Conservation (phyloP, 2,113 vertebrate genomes). For the Pantherophis guttatus region DNA sequence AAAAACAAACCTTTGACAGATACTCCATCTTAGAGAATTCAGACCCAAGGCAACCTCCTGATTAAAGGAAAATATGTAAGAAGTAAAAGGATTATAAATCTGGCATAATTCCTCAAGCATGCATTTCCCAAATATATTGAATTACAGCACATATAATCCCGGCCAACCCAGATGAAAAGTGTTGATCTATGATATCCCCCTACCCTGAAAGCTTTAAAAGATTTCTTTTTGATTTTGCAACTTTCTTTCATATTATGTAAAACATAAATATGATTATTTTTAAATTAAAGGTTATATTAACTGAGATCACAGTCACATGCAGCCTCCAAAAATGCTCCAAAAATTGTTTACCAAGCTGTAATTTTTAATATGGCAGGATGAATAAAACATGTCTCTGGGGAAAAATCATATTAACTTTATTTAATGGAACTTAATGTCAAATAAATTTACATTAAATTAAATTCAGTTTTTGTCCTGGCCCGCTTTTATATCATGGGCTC, state of each 20-base stretch:
- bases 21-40: background rate
- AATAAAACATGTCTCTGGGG: background rate
- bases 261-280: background rate
- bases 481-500: background rate
- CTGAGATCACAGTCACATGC: background rate
- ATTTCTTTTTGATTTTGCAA: background rate
- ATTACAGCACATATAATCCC: background rate
- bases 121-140: background rate
- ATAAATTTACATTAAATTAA: background rate
- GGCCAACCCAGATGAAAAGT: background rate
- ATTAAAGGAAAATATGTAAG: background rate
- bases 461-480: background rate
- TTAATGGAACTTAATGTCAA: background rate
- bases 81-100: background rate
- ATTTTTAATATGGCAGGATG: background rate
- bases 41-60: background rate
- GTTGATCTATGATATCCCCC: background rate
- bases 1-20: background rate
- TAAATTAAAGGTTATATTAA: background rate
- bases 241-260: background rate
- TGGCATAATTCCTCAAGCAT: background rate
- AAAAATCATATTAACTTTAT: background rate
- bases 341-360: background rate
- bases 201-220: accelerated
- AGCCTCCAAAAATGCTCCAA: background rate